Percentiles rank a stretch among this genome's conserved stretches.
Evolutionary conservation across 2,888 invertebrate species (phyloP).

Genomic region (Orthosia gracilis): DNA sequence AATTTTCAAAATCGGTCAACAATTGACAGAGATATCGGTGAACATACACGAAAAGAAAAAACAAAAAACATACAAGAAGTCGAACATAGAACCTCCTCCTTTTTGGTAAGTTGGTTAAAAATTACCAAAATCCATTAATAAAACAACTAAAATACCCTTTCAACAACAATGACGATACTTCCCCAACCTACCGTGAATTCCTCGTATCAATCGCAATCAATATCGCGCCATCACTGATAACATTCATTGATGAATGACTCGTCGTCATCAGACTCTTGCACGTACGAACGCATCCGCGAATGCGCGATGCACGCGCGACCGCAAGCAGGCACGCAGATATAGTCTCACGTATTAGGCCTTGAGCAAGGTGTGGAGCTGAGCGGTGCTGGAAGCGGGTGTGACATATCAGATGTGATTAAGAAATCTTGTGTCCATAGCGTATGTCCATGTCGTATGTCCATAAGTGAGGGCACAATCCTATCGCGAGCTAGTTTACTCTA

Average conservation of each 20-base stretch:
- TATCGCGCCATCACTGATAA: conserved; percentile 10
- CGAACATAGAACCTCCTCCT: too few species aligned
- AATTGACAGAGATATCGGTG: too few species aligned
- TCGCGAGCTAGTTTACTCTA: too few species aligned
- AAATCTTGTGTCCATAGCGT: background rate
- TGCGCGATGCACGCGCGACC: conserved; percentile 8
- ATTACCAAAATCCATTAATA: too few species aligned
- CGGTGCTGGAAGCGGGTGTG: background rate
- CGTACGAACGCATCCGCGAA: conserved; percentile 20
- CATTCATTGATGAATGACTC: conserved; percentile 32
- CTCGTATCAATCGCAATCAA: conserved; percentile 28
- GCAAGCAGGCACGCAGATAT: conserved; percentile 22
- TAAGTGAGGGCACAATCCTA: background rate
- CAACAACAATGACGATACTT: background rate
- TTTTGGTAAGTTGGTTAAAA: too few species aligned
- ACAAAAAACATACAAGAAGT: too few species aligned
- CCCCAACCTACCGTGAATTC: background rate
- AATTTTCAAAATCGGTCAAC: too few species aligned
- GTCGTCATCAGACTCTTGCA: conserved; percentile 33
- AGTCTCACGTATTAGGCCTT: conserved; percentile 36
- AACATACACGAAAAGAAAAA: too few species aligned
- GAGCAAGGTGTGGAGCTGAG: background rate
- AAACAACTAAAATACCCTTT: background rate
- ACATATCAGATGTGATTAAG: background rate
- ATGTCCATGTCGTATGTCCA: too few species aligned